A percentile compares a stretch with the other conserved stretches of the same genome.
phyloP scores from a whole-genome alignment of 2,113 vertebrate species.

The Cololabis saira region DNA sequence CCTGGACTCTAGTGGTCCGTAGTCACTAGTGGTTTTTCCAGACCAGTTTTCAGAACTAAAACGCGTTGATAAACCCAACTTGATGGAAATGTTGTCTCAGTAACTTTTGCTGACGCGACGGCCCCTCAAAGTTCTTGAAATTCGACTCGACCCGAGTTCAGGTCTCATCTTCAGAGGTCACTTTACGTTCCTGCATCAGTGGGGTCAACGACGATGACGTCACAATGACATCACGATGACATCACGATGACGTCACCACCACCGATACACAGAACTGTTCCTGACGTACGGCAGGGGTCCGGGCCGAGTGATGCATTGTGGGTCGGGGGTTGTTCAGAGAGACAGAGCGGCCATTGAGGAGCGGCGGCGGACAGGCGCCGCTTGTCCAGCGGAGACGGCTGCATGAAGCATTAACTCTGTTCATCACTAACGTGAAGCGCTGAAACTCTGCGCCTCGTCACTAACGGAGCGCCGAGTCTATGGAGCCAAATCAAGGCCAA shows the following conservation, averaged over 20 bases:
- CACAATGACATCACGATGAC: too few species aligned
- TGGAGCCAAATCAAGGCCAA: too few species aligned
- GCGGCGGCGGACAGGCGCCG: slow-evolving; percentile 48
- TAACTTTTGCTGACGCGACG: too few species aligned
- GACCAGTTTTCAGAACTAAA: too few species aligned
- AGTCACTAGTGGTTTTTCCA: too few species aligned
- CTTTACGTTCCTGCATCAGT: too few species aligned
- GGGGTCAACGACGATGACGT: neutral
- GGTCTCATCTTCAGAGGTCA: too few species aligned
- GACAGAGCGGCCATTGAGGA: slow-evolving; percentile 58
- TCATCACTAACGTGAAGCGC: slow-evolving; percentile 77
- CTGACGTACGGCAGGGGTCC: neutral
- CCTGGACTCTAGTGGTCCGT: too few species aligned
- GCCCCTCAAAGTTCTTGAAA: too few species aligned
- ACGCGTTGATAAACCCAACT: too few species aligned
- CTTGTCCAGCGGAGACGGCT: slow-evolving; percentile 57
- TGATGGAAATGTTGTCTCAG: too few species aligned
- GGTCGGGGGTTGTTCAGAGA: slow-evolving; percentile 22
- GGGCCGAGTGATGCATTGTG: slow-evolving; percentile 52
- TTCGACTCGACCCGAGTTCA: too few species aligned
- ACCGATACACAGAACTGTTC: slow-evolving; percentile 33
- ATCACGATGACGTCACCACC: slow-evolving; percentile 13
- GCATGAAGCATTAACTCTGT: slow-evolving; percentile 81
- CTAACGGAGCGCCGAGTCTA: slow-evolving; percentile 82
- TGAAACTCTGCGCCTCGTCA: slow-evolving; percentile 73